These are phyloP conservation scores for Neotragus pygmaeus DNA, from an alignment of 2,113 vertebrate species.

Conservation along the genomic window DNA sequence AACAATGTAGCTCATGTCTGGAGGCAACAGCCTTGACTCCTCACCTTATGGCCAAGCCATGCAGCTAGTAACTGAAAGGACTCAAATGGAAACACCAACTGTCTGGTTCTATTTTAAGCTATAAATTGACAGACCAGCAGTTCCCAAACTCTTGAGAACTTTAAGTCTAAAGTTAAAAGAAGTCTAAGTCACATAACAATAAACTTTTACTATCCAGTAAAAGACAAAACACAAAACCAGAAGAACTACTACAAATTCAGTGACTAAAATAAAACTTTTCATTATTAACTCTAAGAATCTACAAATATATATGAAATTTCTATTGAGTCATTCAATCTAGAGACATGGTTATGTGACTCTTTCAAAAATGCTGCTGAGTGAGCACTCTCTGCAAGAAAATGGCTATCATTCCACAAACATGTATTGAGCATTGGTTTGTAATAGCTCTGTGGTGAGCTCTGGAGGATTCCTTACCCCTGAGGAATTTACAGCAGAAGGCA, in stretches of 20 bases:
- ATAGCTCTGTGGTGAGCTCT: neutral
- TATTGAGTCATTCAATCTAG: neutral
- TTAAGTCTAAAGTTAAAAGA: constrained; percentile 15
- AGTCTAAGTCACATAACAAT: neutral
- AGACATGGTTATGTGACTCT: neutral
- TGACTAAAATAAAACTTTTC: neutral
- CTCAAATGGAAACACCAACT: neutral
- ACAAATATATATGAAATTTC: neutral
- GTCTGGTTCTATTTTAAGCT: neutral
- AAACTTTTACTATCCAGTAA: neutral
- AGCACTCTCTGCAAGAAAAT: neutral
- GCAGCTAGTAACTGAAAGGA: neutral
- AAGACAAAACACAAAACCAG: neutral
- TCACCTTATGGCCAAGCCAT: neutral
- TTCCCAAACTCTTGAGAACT: neutral
- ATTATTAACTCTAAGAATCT: neutral
- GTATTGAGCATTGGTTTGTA: neutral
- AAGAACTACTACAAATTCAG: neutral
- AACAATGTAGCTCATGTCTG: neutral
- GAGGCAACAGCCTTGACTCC: neutral
- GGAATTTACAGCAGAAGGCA: neutral
- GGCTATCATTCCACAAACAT: neutral
- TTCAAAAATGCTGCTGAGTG: neutral
- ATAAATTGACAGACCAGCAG: neutral
- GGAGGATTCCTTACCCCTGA: neutral